Evolutionary conservation across 2,113 vertebrate species (phyloP).

Genomic region (Melanerpes formicivorus): DNA sequence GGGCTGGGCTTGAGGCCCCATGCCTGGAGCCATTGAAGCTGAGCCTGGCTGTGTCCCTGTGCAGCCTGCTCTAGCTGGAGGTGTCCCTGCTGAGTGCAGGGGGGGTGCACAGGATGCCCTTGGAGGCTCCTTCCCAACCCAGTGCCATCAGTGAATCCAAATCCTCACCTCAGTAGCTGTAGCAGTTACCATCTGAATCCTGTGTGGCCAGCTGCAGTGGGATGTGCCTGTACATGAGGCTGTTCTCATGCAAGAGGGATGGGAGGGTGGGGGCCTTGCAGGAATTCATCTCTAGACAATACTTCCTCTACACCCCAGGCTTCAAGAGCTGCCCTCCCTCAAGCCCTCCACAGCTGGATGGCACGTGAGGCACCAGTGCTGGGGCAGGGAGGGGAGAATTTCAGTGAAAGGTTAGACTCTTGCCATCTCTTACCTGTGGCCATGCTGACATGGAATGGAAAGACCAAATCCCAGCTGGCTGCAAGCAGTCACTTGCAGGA

Average conservation of each 20-base stretch:
- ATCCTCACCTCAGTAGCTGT: background rate
- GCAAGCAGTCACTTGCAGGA: background rate
- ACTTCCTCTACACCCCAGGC: background rate
- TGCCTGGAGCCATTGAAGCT: no score
- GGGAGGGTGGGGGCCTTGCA: background rate
- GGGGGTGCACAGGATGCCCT: no score
- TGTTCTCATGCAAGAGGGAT: background rate
- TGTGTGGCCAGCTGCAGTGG: background rate
- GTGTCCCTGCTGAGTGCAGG: no score
- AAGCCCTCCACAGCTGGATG: background rate
- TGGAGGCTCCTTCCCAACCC: no score
- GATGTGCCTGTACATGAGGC: background rate
- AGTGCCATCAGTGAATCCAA: no score
- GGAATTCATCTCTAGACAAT: background rate
- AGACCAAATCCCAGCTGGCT: background rate
- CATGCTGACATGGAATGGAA: rapidly evolving
- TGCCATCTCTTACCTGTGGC: rapidly evolving
- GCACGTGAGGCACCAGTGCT: background rate
- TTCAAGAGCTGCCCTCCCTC: background rate
- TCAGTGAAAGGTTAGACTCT: background rate
- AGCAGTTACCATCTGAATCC: background rate
- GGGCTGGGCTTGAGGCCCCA: no score
- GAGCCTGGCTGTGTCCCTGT: no score
- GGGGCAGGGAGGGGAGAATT: background rate
- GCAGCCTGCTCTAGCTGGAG: no score